These are phyloP conservation scores for Idaea straminata DNA, from an alignment of 2,888 invertebrate genomes.

Conservation along the genomic window DNA sequence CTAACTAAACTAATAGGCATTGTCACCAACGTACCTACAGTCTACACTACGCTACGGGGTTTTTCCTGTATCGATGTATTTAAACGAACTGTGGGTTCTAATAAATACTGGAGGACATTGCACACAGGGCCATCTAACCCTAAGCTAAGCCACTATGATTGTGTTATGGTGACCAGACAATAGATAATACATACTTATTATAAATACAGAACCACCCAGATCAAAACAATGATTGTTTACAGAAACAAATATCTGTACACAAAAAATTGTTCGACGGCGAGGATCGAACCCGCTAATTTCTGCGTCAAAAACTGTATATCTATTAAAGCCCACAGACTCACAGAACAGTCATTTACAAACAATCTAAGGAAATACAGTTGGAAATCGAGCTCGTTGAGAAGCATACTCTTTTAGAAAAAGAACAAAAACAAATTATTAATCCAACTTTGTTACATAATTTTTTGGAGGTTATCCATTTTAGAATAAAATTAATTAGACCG, in stretches of 20 bases:
- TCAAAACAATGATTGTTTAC: too few relatives aligned
- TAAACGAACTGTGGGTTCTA: neutral
- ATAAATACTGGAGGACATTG: too few relatives aligned
- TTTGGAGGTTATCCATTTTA: too few relatives aligned
- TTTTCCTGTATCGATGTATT: neutral
- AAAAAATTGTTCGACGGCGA: too few relatives aligned
- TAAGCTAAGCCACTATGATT: too few relatives aligned
- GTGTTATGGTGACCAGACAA: too few relatives aligned
- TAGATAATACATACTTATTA: too few relatives aligned
- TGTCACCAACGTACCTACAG: neutral
- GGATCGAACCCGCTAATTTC: too few relatives aligned
- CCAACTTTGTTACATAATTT: neutral
- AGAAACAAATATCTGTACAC: too few relatives aligned
- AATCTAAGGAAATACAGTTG: neutral
- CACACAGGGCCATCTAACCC: too few relatives aligned
- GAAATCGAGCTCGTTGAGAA: neutral
- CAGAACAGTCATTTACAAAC: neutral
- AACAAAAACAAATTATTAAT: neutral
- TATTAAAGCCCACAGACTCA: neutral
- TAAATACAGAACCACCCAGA: too few relatives aligned
- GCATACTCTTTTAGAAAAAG: neutral
- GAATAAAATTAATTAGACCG: neutral
- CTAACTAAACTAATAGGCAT: neutral
- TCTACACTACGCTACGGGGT: neutral
- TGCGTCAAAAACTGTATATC: neutral